Percentiles rank a stretch among this genome's conserved stretches.
Conservation (phyloP, 1,140 invertebrate species). For the Planococcus citri region DNA sequence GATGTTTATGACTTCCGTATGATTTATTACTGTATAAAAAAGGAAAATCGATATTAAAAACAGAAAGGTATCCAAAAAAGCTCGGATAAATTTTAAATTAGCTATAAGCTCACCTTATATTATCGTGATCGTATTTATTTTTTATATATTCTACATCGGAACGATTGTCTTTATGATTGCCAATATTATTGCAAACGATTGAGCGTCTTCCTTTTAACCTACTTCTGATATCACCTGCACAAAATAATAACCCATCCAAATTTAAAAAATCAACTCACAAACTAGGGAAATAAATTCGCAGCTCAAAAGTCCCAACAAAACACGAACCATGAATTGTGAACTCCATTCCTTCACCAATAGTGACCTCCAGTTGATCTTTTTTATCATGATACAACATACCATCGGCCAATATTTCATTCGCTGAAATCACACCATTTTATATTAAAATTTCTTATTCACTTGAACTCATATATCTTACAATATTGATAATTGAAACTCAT, state of each 20-base stretch:
- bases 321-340: slow-evolving; percentile 69
- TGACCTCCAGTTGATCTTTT: slow-evolving; percentile 76
- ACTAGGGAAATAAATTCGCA: too few species aligned
- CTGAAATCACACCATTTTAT: background rate
- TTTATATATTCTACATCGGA: background rate
- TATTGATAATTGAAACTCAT: too few species aligned
- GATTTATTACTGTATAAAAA: slow-evolving; percentile 63
- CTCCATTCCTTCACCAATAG: slow-evolving; percentile 80
- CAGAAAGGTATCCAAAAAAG: background rate
- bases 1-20: slow-evolving; percentile 81
- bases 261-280: too few species aligned
- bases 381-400: slow-evolving; percentile 71
- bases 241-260: too few species aligned
- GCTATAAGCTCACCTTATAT: slow-evolving; percentile 8
- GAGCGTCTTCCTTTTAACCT: slow-evolving; percentile 12
- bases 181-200: slow-evolving; percentile 15
- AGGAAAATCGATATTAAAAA: background rate
- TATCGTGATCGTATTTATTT: slow-evolving; percentile 13
- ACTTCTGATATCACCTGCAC: background rate
- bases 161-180: slow-evolving; percentile 18
- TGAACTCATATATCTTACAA: too few species aligned
- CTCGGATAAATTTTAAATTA: too few species aligned
- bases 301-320: too few species aligned
- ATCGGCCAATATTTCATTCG: slow-evolving; percentile 65
- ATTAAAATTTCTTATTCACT: background rate